These are phyloP conservation scores for Drosophila subquinaria DNA, from an alignment of 2,888 invertebrate species.

Conservation along the genomic window DNA sequence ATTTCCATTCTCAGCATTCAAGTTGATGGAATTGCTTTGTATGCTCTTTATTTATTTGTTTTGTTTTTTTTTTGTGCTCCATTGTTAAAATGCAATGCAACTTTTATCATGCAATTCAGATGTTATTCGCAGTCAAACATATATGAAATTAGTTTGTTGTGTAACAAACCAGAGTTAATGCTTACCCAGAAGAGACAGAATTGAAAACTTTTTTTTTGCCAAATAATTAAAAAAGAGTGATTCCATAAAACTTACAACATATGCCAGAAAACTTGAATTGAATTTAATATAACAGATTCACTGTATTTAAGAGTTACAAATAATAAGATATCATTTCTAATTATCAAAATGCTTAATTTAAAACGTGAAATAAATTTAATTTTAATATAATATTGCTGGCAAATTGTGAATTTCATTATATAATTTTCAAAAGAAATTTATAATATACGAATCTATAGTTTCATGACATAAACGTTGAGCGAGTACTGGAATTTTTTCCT, in stretches of 20 bases:
- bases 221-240: background rate
- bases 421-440: background rate
- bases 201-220: background rate
- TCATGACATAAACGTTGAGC: background rate
- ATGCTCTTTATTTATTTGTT: conserved; percentile 20
- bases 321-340: background rate
- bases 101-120: conserved; percentile 27
- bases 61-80: background rate
- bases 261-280: background rate
- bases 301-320: background rate
- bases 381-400: too few species aligned
- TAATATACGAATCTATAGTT: background rate
- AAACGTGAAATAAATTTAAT: too few species aligned
- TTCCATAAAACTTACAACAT: background rate
- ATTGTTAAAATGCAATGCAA: conserved; percentile 24
- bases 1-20: conserved; percentile 30
- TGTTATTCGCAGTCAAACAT: conserved; percentile 17
- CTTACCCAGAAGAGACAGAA: background rate
- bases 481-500: background rate
- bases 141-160: conserved; percentile 19
- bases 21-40: conserved; percentile 45
- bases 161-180: conserved; percentile 12
- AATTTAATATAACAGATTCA: background rate
- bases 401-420: too few species aligned
- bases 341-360: too few species aligned